phyloP scores from a whole-genome alignment of 2,888 invertebrate species.

The Andrena flavipes region DNA sequence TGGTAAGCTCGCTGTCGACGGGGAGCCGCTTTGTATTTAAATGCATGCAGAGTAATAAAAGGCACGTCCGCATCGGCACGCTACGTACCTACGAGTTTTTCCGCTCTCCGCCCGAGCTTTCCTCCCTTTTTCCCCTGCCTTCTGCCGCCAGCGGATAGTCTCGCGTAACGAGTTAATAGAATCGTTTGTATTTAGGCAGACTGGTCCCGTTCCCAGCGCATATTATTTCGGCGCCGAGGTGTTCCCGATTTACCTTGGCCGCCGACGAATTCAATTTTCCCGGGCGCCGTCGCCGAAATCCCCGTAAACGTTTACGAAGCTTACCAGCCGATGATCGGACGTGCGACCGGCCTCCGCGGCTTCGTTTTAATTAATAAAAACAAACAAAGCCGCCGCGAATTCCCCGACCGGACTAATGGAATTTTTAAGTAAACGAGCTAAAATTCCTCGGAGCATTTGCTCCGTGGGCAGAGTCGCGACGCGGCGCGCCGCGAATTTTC shows the following conservation, averaged over 20 bases:
- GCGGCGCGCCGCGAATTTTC: slow-evolving; percentile 61
- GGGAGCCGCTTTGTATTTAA: slow-evolving; percentile 72
- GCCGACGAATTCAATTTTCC: slow-evolving; percentile 38
- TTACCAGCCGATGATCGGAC: slow-evolving; percentile 31
- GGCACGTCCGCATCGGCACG: slow-evolving; percentile 68
- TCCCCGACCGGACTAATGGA: slow-evolving; percentile 62
- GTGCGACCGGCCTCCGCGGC: not conserved
- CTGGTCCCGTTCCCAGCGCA: not conserved
- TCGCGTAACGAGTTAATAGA: slow-evolving; percentile 42
- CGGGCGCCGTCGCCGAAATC: slow-evolving; percentile 13
- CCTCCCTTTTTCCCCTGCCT: not conserved
- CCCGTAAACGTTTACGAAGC: slow-evolving; percentile 48
- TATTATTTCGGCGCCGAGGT: slow-evolving; percentile 23
- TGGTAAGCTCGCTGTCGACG: slow-evolving; percentile 54
- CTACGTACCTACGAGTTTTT: slow-evolving; percentile 36
- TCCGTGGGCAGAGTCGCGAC: slow-evolving; percentile 36
- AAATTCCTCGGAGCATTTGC: slow-evolving; percentile 66
- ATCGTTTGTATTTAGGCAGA: slow-evolving; percentile 34
- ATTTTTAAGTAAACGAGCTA: slow-evolving; percentile 70
- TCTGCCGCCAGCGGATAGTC: slow-evolving; percentile 5
- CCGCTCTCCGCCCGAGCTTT: slow-evolving; percentile 26
- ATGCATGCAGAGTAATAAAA: slow-evolving; percentile 72
- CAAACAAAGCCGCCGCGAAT: slow-evolving; percentile 54
- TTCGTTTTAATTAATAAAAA: slow-evolving; percentile 71
- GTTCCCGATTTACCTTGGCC: slow-evolving; percentile 34